A percentile compares a stretch with the other conserved stretches of the same genome.
Evolutionary conservation across 2,888 invertebrate species (phyloP).

Genomic region (Eumerus sabulonum): DNA sequence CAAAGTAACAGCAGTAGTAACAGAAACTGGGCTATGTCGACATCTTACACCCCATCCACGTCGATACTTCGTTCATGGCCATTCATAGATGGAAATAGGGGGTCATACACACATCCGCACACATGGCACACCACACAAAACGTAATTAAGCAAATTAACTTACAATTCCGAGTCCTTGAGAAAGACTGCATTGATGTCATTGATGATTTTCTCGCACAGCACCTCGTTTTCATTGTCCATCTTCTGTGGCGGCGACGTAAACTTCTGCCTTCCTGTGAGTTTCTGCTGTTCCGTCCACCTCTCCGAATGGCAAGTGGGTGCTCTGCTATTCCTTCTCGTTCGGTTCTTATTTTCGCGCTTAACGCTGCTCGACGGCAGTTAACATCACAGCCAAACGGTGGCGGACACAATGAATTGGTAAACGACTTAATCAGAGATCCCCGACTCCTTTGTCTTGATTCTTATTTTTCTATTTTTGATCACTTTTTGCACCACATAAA

Average conservation of each 20-base stretch:
- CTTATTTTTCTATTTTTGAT: too few species aligned
- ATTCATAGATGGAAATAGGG: constrained; percentile 12
- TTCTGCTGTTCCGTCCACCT: not conserved
- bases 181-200: constrained; percentile 87
- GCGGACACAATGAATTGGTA: constrained; percentile 4
- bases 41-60: not conserved
- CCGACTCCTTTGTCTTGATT: not conserved
- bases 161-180: constrained; percentile 88
- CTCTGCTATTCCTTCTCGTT: not conserved
- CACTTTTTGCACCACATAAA: constrained; percentile 41
- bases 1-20: not conserved
- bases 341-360: constrained; percentile 26
- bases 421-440: constrained; percentile 25
- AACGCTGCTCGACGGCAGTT: constrained; percentile 1
- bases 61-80: too few species aligned
- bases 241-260: constrained; percentile 5
- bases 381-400: constrained; percentile 20
- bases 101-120: constrained; percentile 10
- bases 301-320: not conserved
- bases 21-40: constrained; percentile 42
- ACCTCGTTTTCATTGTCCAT: constrained; percentile 83
- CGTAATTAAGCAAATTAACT: constrained; percentile 78
- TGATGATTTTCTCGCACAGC: constrained; percentile 89
- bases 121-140: constrained; percentile 36
- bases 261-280: not conserved